Percentiles rank a stretch among this genome's conserved stretches.
phyloP scores from a whole-genome alignment of 1,140 invertebrate genomes.

The Sitobion miscanthi region DNA sequence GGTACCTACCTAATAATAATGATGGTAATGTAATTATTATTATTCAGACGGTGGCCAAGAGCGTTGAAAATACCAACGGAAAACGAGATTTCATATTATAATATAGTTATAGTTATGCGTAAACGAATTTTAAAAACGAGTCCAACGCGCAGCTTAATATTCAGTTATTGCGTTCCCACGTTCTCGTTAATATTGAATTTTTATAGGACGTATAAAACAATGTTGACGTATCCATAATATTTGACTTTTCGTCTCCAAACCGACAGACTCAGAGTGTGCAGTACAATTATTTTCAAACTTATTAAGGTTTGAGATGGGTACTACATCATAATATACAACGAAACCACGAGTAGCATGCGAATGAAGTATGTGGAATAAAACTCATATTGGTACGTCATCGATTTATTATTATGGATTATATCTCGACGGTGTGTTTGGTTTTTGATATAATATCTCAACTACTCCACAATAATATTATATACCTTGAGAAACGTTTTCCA shows the following conservation, averaged over 20 bases:
- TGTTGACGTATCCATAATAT: not conserved
- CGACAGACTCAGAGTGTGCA: not conserved
- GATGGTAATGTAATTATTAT: not conserved
- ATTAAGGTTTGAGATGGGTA: not conserved
- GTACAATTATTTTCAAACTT: not conserved
- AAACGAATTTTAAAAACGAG: not conserved
- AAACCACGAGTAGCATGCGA: not conserved
- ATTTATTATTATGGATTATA: not conserved
- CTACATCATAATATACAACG: not conserved
- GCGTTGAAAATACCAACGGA: not conserved
- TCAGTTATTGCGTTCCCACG: not conserved
- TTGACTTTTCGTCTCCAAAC: not conserved
- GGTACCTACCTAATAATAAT: not conserved
- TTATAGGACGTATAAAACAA: not conserved
- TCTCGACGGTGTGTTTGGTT: not conserved
- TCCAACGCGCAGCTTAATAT: not conserved
- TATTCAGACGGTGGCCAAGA: not conserved
- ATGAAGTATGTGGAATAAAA: not conserved
- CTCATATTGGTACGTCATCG: not conserved
- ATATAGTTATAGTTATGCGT: not conserved
- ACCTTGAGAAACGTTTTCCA: constrained; percentile 14
- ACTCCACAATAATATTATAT: not conserved
- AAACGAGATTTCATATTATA: not conserved
- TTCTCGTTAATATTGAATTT: not conserved
- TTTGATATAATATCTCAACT: not conserved